phyloP scores from a whole-genome alignment of 2,888 invertebrate genomes.

The Phyto melanocephala region DNA sequence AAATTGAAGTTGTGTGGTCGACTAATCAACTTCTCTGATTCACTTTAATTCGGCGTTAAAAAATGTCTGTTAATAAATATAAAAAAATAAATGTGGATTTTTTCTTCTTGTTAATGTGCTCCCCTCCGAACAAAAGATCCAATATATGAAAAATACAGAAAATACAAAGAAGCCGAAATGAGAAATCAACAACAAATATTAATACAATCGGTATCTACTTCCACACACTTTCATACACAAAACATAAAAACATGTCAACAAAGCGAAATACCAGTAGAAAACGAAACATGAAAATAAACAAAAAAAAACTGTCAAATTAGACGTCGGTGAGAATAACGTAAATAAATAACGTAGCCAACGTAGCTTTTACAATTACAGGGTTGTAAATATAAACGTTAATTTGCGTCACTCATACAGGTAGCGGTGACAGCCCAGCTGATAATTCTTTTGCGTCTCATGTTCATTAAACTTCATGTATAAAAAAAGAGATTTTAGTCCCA shows the following conservation, averaged over 20 bases:
- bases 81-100: conserved; percentile 36
- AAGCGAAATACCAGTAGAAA: conserved; percentile 59
- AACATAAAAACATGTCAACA: conserved; percentile 54
- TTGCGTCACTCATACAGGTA: too few species aligned
- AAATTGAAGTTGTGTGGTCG: conserved; percentile 58
- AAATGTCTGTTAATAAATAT: conserved; percentile 41
- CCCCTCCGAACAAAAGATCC: conserved; percentile 39
- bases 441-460: too few species aligned
- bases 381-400: not conserved
- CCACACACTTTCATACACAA: conserved; percentile 17
- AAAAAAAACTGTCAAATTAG: not conserved
- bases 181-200: conserved; percentile 11
- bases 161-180: conserved; percentile 24
- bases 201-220: conserved; percentile 40
- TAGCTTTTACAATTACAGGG: not conserved
- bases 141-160: conserved; percentile 23
- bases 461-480: too few species aligned
- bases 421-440: too few species aligned
- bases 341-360: not conserved
- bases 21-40: conserved; percentile 61
- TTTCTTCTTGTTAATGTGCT: conserved; percentile 37
- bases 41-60: conserved; percentile 55
- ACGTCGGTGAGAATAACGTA: not conserved
- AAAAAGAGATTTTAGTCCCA: too few species aligned
- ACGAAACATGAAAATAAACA: conserved; percentile 51